Percentiles rank a stretch among this genome's conserved stretches.
Evolutionary conservation across 2,888 invertebrate genomes (phyloP).

Genomic region (Atethmia centrago): DNA sequence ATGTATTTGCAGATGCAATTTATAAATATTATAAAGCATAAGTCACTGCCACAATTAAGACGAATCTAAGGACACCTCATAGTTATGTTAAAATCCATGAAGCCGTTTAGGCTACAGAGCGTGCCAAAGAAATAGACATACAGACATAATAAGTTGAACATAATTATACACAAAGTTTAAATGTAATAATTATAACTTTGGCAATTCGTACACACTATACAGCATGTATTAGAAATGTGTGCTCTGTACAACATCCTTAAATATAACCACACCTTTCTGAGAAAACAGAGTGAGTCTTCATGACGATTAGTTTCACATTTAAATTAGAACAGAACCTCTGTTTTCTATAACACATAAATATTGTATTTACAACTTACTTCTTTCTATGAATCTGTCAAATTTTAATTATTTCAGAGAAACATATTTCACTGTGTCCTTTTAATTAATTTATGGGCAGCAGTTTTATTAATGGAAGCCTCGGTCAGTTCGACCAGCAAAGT

Average conservation of each 20-base stretch:
- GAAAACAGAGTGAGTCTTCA: not conserved
- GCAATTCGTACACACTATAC: not conserved
- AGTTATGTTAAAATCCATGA: too few species aligned
- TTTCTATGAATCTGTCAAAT: not conserved
- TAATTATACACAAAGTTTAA: slow-evolving; percentile 10
- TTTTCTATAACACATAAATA: not conserved
- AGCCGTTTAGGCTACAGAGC: too few species aligned
- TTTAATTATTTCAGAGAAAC: slow-evolving; percentile 1
- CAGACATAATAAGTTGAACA: not conserved
- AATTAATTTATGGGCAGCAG: not conserved
- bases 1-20: too few species aligned
- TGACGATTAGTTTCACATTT: not conserved
- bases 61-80: too few species aligned
- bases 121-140: too few species aligned
- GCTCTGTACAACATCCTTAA: not conserved
- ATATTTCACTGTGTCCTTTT: slow-evolving; percentile 2
- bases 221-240: not conserved
- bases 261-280: not conserved
- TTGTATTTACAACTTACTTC: slow-evolving; percentile 30
- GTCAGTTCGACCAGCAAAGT: slow-evolving; percentile 3
- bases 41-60: too few species aligned
- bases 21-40: too few species aligned
- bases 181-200: slow-evolving; percentile 5
- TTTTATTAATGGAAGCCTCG: not conserved
- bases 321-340: not conserved